These are phyloP conservation scores for Agriopis marginaria DNA, from an alignment of 2,888 invertebrate genomes.

Conservation along the genomic window DNA sequence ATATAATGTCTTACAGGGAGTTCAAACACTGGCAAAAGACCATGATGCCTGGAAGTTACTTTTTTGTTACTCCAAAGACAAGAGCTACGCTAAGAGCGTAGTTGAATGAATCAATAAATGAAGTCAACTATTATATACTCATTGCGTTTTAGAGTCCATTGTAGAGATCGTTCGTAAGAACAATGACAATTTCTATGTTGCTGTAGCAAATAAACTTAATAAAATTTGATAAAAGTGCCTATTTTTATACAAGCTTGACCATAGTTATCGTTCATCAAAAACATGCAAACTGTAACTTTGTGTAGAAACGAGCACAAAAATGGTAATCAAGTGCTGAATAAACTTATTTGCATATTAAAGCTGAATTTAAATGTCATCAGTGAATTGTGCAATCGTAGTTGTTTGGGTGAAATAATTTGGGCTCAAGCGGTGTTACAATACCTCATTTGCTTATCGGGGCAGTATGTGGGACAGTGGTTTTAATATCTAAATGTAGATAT, in stretches of 20 bases:
- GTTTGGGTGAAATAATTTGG: constrained; percentile 27
- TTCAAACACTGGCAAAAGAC: too few relatives aligned
- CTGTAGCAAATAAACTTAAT: too few relatives aligned
- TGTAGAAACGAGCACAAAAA: constrained; percentile 32
- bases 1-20: too few relatives aligned
- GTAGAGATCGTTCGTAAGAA: too few relatives aligned
- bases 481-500: background rate
- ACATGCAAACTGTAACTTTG: constrained; percentile 28
- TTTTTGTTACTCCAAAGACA: too few relatives aligned
- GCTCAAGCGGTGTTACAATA: constrained; percentile 19
- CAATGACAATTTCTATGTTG: too few relatives aligned
- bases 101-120: too few relatives aligned
- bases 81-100: too few relatives aligned
- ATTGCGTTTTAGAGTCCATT: too few relatives aligned
- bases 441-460: constrained; percentile 30
- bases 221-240: too few relatives aligned
- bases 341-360: constrained; percentile 42
- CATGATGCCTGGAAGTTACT: too few relatives aligned
- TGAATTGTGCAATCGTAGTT: constrained; percentile 30
- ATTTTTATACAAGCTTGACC: background rate
- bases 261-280: constrained; percentile 6
- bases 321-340: constrained; percentile 31
- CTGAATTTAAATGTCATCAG: constrained; percentile 35
- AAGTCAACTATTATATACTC: too few relatives aligned
- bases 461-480: constrained; percentile 19